Evolutionary conservation across 2,888 invertebrate genomes (phyloP).

Genomic region (Spisula solida): DNA sequence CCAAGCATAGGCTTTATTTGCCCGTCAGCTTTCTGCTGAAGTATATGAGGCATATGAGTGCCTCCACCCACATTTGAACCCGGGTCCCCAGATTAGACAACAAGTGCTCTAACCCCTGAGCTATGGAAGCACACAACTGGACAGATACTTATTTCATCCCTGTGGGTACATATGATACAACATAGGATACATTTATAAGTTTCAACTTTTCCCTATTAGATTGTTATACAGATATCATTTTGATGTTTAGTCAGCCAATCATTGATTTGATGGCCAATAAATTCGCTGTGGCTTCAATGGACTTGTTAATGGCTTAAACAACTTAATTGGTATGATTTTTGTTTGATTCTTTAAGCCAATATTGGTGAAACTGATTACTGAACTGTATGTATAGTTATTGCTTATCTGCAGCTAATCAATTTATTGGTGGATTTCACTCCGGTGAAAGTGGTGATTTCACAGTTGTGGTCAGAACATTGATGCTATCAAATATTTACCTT

Average conservation of each 20-base stretch:
- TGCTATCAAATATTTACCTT: background rate
- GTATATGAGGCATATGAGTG: too few relatives aligned
- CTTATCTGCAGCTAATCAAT: constrained; percentile 10
- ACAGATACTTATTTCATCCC: too few relatives aligned
- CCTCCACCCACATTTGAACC: too few relatives aligned
- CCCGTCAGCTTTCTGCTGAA: too few relatives aligned
- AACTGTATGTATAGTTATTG: background rate
- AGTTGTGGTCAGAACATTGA: constrained; percentile 2
- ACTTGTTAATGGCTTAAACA: constrained; percentile 14
- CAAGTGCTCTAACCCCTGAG: too few relatives aligned
- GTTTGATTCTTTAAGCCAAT: constrained; percentile 16
- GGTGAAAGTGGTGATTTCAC: constrained; percentile 14
- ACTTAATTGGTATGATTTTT: constrained; percentile 15
- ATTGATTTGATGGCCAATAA: background rate
- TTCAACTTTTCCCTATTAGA: background rate
- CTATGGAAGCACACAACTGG: too few relatives aligned
- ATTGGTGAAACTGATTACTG: constrained; percentile 19
- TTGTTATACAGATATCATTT: background rate
- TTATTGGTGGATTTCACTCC: constrained; percentile 5
- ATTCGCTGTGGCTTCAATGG: background rate
- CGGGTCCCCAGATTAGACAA: too few relatives aligned
- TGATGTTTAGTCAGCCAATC: background rate
- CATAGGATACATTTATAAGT: too few relatives aligned
- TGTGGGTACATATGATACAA: too few relatives aligned
- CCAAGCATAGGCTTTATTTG: too few relatives aligned